Percentiles rank a stretch among this genome's conserved stretches.
Conservation (phyloP, 2,797 vertebrate species). For the Tokudaia tokunoshimensis region DNA sequence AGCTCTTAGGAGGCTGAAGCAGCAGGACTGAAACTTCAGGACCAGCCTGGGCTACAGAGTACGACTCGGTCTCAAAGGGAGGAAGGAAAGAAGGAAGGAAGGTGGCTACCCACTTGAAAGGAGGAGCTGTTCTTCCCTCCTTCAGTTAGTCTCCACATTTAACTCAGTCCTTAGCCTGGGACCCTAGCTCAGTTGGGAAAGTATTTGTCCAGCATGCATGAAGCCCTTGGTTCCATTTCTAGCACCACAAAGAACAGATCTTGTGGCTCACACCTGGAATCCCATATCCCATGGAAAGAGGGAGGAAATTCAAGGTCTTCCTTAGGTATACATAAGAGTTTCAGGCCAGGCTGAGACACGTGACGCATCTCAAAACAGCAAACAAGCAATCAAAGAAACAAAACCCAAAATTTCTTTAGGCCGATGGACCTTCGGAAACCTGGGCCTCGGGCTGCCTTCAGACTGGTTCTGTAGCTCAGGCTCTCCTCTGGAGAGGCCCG, state of each 20-base stretch:
- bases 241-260: neutral
- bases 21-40: neutral
- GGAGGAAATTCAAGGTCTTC: neutral
- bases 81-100: neutral
- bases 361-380: neutral
- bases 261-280: neutral
- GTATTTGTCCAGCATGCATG: neutral
- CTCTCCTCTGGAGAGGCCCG: neutral
- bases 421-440: neutral
- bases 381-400: neutral
- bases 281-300: neutral
- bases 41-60: neutral
- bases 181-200: neutral
- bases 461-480: neutral
- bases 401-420: neutral
- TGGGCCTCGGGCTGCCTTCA: neutral
- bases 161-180: neutral
- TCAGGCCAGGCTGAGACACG: neutral
- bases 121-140: neutral
- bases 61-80: neutral
- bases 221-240: neutral
- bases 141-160: neutral
- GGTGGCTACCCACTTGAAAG: neutral
- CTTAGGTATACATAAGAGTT: neutral
- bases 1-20: neutral